Evolutionary conservation across 2,113 vertebrate genomes (phyloP).

Genomic region (Narcine bancroftii): DNA sequence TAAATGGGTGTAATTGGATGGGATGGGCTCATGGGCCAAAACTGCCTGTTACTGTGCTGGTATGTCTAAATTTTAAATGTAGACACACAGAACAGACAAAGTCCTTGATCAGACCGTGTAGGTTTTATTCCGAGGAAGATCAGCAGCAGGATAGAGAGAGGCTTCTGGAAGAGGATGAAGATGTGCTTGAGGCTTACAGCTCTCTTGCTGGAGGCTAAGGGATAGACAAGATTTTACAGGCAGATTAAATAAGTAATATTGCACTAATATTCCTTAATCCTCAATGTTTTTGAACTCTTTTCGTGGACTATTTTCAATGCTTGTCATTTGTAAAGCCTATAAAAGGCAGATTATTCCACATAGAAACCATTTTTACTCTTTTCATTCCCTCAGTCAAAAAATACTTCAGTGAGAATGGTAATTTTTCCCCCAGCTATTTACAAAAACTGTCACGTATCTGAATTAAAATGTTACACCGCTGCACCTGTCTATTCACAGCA

Average conservation of each 20-base stretch:
- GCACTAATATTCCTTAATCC: slow-evolving; percentile 5
- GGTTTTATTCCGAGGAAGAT: neutral
- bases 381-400: slow-evolving; percentile 9
- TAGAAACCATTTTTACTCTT: slow-evolving; percentile 10
- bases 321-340: slow-evolving; percentile 18
- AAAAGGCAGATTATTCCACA: too few relatives aligned
- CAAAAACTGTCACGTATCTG: slow-evolving; percentile 19
- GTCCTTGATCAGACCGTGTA: neutral
- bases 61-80: too few relatives aligned
- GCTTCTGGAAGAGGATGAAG: neutral
- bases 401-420: slow-evolving; percentile 7
- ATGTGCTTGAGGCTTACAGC: neutral
- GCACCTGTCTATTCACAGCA: slow-evolving; percentile 17
- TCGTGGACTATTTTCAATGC: neutral
- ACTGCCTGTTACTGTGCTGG: too few relatives aligned
- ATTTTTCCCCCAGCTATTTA: neutral
- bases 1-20: too few relatives aligned
- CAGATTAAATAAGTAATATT: slow-evolving; percentile 30
- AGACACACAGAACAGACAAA: neutral
- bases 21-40: too few relatives aligned
- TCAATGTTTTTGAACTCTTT: slow-evolving; percentile 14
- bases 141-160: neutral
- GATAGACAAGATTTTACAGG: slow-evolving; percentile 17
- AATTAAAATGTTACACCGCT: slow-evolving; percentile 34
- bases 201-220: slow-evolving; percentile 9